These are phyloP conservation scores for Papilio polyxenes DNA, from an alignment of 1,140 invertebrate species.

Conservation along the genomic window DNA sequence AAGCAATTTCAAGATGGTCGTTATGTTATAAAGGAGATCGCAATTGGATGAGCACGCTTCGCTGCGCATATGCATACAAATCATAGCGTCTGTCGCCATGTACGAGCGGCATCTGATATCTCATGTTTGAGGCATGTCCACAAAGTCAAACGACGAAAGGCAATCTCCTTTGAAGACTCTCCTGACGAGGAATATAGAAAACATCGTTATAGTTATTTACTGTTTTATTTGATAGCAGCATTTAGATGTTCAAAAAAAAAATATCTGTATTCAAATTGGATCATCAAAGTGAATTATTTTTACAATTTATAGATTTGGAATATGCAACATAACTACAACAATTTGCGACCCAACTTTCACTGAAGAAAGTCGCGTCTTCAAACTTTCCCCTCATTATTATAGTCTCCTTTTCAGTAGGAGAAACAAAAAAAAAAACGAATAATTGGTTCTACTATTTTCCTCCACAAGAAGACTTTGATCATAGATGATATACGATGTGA, in stretches of 20 bases:
- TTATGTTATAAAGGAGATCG: background rate
- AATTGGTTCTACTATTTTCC: slow-evolving; percentile 57
- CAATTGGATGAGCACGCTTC: slow-evolving; percentile 16
- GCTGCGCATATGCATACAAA: slow-evolving; percentile 17
- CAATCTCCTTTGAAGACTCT: slow-evolving; percentile 1
- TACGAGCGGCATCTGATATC: background rate
- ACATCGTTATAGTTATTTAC: too few relatives aligned
- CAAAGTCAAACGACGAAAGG: slow-evolving; percentile 7
- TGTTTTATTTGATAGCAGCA: too few relatives aligned
- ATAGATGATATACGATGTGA: slow-evolving; percentile 41
- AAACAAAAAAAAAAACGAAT: slow-evolving; percentile 43
- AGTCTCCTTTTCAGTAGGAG: slow-evolving; percentile 47
- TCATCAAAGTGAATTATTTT: too few relatives aligned
- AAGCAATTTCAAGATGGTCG: slow-evolving; percentile 40
- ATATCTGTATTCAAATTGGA: too few relatives aligned
- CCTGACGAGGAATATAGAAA: background rate
- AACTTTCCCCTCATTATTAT: slow-evolving; percentile 49
- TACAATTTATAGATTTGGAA: too few relatives aligned
- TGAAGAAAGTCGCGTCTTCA: background rate
- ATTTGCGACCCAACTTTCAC: background rate
- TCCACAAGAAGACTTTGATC: slow-evolving; percentile 53
- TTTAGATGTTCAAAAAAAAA: too few relatives aligned
- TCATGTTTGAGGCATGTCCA: background rate
- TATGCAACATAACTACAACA: background rate
- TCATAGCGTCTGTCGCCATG: slow-evolving; percentile 22